Evolutionary conservation across 2,888 invertebrate species (phyloP).

Genomic region (Andrena flavipes): DNA sequence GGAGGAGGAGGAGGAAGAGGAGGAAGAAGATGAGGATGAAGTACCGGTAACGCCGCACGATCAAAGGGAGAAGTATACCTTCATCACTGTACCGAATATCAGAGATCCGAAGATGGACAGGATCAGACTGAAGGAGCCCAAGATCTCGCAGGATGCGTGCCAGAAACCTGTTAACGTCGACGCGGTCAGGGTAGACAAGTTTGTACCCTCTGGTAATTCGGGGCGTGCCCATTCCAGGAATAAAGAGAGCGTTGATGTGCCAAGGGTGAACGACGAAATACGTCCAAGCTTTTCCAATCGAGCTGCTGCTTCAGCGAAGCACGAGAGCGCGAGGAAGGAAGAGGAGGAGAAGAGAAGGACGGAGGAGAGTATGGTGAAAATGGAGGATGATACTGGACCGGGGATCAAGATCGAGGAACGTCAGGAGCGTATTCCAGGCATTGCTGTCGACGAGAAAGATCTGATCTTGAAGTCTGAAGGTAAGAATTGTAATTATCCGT

Average conservation of each 20-base stretch:
- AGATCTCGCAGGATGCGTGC: slow-evolving; percentile 69
- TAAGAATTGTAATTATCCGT: slow-evolving; percentile 55
- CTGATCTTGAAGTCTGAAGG: slow-evolving; percentile 79
- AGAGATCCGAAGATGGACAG: slow-evolving; percentile 73
- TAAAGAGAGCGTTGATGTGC: slow-evolving; percentile 20
- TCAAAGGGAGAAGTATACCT: slow-evolving; percentile 74
- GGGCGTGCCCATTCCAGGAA: slow-evolving; percentile 47
- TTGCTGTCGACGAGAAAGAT: slow-evolving; percentile 79
- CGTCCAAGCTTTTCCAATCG: background rate
- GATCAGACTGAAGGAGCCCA: slow-evolving; percentile 73
- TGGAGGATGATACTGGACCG: background rate
- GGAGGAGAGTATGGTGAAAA: background rate
- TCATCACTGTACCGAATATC: slow-evolving; percentile 83
- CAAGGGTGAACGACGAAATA: background rate
- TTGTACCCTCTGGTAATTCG: slow-evolving; percentile 56
- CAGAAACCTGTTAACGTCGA: slow-evolving; percentile 57
- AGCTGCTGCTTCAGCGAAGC: slow-evolving; percentile 7
- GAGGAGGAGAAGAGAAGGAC: slow-evolving; percentile 30
- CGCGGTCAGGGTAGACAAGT: slow-evolving; percentile 74
- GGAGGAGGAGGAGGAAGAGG: slow-evolving; percentile 25
- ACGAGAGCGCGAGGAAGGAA: slow-evolving; percentile 9
- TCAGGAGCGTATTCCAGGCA: slow-evolving; percentile 67
- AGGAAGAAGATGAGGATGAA: slow-evolving; percentile 20
- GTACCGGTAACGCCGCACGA: slow-evolving; percentile 65
- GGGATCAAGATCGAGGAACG: slow-evolving; percentile 34